Evolutionary conservation across 2,797 vertebrate genomes (phyloP).

Genomic region (Hypotaenidia okinawae): DNA sequence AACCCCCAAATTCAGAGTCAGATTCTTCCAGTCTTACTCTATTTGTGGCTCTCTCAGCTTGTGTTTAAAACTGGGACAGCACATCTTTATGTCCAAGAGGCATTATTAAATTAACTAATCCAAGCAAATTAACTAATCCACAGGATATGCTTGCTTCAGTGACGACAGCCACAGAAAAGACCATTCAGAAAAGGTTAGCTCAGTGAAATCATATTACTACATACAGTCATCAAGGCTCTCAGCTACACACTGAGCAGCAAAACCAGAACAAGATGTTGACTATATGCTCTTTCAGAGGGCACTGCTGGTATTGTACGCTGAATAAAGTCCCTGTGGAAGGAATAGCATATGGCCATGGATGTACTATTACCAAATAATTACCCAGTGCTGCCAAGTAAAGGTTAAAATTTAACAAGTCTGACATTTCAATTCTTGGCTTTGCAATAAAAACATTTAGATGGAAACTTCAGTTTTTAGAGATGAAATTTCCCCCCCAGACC

Average conservation of each 20-base stretch:
- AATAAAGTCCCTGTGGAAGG: constrained; percentile 18
- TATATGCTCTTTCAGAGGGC: constrained; percentile 11
- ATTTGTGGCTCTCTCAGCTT: not conserved
- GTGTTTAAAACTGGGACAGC: not conserved
- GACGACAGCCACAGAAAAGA: not conserved
- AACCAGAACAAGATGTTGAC: not conserved
- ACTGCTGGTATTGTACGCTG: not conserved
- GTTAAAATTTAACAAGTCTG: constrained; percentile 38
- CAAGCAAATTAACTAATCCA: not conserved
- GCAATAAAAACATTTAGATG: not conserved
- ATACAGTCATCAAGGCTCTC: not conserved
- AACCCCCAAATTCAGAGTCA: not conserved
- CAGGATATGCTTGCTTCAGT: not conserved
- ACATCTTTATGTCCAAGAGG: not conserved
- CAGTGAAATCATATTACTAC: not conserved
- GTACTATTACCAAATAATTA: constrained; percentile 1
- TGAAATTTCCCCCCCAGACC: not conserved
- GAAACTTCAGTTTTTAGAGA: constrained; percentile 3
- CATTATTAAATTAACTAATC: not conserved
- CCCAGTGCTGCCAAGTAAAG: constrained; percentile 39
- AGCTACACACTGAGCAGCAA: not conserved
- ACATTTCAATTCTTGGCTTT: constrained; percentile 11
- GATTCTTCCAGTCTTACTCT: not conserved
- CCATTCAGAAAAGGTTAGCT: not conserved
- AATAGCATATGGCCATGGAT: not conserved